Percentiles rank a stretch among this genome's conserved stretches.
phyloP scores from a whole-genome alignment of 2,888 invertebrate genomes.

The Eumacrocentrus americanus region DNA sequence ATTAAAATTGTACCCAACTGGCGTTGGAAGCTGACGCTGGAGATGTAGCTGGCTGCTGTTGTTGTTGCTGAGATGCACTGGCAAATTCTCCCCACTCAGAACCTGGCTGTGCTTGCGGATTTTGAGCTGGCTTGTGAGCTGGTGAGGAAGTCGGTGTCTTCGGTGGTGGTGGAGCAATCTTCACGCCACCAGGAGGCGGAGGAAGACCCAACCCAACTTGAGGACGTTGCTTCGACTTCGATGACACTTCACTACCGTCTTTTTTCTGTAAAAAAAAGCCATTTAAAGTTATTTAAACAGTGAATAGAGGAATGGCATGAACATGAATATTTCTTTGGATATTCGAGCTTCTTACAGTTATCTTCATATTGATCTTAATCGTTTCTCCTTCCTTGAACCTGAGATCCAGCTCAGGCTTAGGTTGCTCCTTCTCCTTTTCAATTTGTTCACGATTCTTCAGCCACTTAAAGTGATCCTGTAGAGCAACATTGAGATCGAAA shows the following conservation, averaged over 20 bases:
- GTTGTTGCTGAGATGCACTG: slow-evolving; percentile 52
- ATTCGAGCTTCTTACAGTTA: slow-evolving; percentile 81
- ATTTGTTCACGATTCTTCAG: slow-evolving; percentile 81
- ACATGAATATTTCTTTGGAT: too few relatives aligned
- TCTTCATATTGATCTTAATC: slow-evolving; percentile 98
- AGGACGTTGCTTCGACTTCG: slow-evolving; percentile 71
- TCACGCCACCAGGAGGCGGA: slow-evolving; percentile 81
- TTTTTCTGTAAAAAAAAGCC: slow-evolving; percentile 78
- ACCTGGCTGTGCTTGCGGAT: slow-evolving; percentile 59
- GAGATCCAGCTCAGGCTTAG: slow-evolving; percentile 85
- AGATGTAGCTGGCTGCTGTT: slow-evolving; percentile 39
- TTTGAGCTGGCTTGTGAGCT: slow-evolving; percentile 72
- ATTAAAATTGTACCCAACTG: slow-evolving; percentile 61
- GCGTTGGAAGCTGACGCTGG: slow-evolving; percentile 50
- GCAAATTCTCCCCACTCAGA: slow-evolving; percentile 84
- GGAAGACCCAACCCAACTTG: slow-evolving; percentile 71
- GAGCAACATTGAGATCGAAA: slow-evolving; percentile 97
- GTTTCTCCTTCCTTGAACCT: slow-evolving; percentile 99
- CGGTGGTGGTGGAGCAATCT: slow-evolving; percentile 79
- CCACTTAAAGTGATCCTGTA: slow-evolving; percentile 98
- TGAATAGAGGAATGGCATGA: too few relatives aligned
- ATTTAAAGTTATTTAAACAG: too few relatives aligned
- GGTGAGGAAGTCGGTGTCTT: slow-evolving; percentile 73
- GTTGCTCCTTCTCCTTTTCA: slow-evolving; percentile 78
- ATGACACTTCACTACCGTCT: slow-evolving; percentile 78